A percentile compares a stretch with the other conserved stretches of the same genome.
Evolutionary conservation across 2,888 invertebrate species (phyloP).

Genomic region (Leucophenga montana): DNA sequence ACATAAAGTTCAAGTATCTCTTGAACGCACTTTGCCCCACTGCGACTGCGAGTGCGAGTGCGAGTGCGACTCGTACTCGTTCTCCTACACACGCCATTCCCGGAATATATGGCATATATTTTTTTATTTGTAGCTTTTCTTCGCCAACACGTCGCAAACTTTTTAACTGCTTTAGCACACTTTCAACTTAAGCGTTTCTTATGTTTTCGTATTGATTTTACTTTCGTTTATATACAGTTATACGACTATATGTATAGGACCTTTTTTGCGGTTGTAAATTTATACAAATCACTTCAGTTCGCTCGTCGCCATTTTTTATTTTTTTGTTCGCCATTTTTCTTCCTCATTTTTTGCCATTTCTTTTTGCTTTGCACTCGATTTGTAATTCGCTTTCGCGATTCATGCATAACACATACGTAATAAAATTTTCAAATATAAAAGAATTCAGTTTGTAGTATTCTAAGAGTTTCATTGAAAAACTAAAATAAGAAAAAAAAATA

Average conservation of each 20-base stretch:
- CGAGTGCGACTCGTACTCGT: background rate
- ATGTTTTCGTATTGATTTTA: conserved; percentile 22
- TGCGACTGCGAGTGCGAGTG: too few species aligned
- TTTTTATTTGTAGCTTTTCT: background rate
- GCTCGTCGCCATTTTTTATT: background rate
- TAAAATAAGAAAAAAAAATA: background rate
- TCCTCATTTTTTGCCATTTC: background rate
- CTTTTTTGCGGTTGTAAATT: conserved; percentile 20
- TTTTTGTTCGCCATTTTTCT: background rate
- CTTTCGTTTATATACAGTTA: background rate
- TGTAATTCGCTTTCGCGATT: background rate
- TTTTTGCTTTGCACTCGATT: background rate
- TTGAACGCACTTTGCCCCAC: background rate
- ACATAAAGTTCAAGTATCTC: conserved; percentile 20
- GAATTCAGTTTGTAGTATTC: background rate
- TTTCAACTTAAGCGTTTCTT: conserved; percentile 24
- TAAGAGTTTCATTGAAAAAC: background rate
- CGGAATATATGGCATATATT: background rate
- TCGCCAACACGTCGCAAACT: conserved; percentile 17
- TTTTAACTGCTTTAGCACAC: conserved; percentile 21
- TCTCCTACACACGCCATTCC: background rate
- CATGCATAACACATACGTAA: conserved; percentile 19
- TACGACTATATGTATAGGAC: too few species aligned
- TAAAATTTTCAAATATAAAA: conserved; percentile 25
- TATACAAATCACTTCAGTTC: conserved; percentile 23